Evolutionary conservation across 2,797 vertebrate species (phyloP).

Genomic region (Australoheros facetus): DNA sequence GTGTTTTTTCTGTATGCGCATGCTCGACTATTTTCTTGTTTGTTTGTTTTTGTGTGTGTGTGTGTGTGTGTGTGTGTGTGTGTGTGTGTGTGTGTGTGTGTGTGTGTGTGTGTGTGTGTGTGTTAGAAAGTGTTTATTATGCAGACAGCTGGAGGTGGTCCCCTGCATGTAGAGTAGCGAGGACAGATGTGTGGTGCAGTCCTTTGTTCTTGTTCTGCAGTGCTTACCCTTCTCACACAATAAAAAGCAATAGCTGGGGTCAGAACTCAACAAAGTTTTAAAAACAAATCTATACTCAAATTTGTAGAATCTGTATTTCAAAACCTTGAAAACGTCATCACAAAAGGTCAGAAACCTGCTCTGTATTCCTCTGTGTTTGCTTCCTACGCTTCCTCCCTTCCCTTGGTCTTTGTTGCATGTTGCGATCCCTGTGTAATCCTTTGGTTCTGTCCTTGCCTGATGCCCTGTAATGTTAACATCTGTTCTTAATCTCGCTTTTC

Average conservation of each 20-base stretch:
- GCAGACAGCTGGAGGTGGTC: conserved; percentile 76
- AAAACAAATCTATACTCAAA: neutral
- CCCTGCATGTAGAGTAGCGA: conserved; percentile 66
- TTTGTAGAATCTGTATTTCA: neutral
- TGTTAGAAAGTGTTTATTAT: conserved; percentile 62
- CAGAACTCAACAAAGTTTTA: conserved; percentile 3
- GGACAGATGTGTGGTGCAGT: conserved; percentile 64
- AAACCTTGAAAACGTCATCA: neutral
- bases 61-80: conserved; percentile 21
- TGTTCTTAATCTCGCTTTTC: conserved; percentile 49
- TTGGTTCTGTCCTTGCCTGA: conserved; percentile 48
- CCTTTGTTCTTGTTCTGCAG: conserved; percentile 66
- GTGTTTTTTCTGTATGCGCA: neutral
- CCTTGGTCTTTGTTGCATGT: conserved; percentile 29
- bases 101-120: conserved; percentile 20
- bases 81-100: neutral
- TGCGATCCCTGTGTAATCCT: conserved; percentile 59
- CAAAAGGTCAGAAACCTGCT: neutral
- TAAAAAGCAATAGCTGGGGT: conserved; percentile 27
- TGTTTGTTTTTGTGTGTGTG: neutral
- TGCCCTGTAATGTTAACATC: conserved; percentile 57
- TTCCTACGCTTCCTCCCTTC: neutral
- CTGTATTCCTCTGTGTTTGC: conserved; percentile 1
- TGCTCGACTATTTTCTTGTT: conserved; percentile 30
- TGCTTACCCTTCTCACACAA: conserved; percentile 18